phyloP scores from a whole-genome alignment of 53 echinoderm and acorn worm species.

The Paelopatides confundens region DNA sequence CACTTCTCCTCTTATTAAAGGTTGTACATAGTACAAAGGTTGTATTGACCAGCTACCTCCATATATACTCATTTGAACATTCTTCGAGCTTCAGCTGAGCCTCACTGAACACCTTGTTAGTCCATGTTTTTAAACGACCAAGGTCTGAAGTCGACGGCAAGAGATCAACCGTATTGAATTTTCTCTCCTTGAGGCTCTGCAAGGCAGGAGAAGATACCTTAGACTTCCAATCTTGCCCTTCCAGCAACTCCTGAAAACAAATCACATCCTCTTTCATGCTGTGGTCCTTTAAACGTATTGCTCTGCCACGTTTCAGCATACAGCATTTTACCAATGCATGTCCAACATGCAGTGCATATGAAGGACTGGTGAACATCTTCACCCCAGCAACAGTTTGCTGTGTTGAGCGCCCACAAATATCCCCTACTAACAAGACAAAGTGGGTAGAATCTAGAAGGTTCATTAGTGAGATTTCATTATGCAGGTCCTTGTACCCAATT shows the following conservation, averaged over 20 bases:
- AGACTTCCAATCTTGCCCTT: not conserved
- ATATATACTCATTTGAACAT: not conserved
- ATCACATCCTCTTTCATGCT: constrained; percentile 10
- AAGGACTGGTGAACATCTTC: not conserved
- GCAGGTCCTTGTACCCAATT: not conserved
- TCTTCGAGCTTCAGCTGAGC: not conserved
- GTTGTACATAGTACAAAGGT: not conserved
- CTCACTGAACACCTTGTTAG: not conserved
- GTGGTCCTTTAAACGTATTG: not conserved
- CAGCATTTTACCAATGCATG: not conserved
- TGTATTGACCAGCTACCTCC: not conserved
- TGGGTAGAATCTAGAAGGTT: not conserved
- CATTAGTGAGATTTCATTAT: not conserved
- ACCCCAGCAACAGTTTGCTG: not conserved
- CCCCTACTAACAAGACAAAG: not conserved
- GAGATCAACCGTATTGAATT: not conserved
- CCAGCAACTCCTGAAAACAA: not conserved
- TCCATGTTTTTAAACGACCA: not conserved
- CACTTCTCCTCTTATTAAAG: constrained; percentile 14
- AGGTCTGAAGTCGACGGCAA: not conserved
- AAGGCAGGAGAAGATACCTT: constrained; percentile 7
- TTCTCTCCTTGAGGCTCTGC: not conserved
- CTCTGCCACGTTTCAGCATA: not conserved
- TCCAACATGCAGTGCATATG: not conserved
- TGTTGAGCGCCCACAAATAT: not conserved